Evolutionary conservation across 2,888 invertebrate genomes (phyloP).

Genomic region (Leptarthrus brevirostris): DNA sequence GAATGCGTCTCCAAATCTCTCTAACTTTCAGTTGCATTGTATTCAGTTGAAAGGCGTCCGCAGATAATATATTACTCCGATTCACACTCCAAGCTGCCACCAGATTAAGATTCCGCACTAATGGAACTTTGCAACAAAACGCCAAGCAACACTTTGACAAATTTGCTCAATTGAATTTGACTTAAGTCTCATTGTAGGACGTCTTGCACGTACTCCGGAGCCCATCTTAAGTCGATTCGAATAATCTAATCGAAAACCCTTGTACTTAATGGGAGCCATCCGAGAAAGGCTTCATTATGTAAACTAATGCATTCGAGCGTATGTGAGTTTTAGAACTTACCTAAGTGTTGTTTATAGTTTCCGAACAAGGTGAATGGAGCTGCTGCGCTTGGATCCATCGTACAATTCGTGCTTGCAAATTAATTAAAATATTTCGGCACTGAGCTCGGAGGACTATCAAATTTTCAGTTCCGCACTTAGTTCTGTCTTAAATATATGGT

Average conservation of each 20-base stretch:
- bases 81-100: constrained; percentile 20
- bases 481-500: constrained; percentile 11
- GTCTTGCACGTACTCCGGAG: constrained; percentile 28
- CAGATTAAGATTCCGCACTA: constrained; percentile 42
- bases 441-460: not conserved
- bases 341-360: constrained; percentile 51
- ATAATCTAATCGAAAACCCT: constrained; percentile 54
- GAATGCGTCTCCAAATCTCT: constrained; percentile 22
- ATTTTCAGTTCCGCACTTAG: constrained; percentile 1
- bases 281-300: constrained; percentile 49
- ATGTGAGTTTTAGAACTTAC: constrained; percentile 38
- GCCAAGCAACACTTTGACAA: constrained; percentile 48
- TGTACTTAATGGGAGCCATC: constrained; percentile 50
- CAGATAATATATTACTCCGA: constrained; percentile 40
- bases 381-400: not conserved
- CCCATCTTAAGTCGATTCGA: constrained; percentile 49
- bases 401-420: constrained; percentile 46
- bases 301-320: constrained; percentile 50
- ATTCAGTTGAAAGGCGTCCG: constrained; percentile 17
- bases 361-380: constrained; percentile 10
- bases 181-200: constrained; percentile 48
- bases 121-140: constrained; percentile 44
- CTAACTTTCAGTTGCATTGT: constrained; percentile 8
- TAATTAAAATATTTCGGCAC: constrained; percentile 52
- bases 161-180: constrained; percentile 52